Base-by-base conservation (phyloP, 2,113 vertebrate species). In the western clawed frog (Xenopus tropicalis) region DNA sequence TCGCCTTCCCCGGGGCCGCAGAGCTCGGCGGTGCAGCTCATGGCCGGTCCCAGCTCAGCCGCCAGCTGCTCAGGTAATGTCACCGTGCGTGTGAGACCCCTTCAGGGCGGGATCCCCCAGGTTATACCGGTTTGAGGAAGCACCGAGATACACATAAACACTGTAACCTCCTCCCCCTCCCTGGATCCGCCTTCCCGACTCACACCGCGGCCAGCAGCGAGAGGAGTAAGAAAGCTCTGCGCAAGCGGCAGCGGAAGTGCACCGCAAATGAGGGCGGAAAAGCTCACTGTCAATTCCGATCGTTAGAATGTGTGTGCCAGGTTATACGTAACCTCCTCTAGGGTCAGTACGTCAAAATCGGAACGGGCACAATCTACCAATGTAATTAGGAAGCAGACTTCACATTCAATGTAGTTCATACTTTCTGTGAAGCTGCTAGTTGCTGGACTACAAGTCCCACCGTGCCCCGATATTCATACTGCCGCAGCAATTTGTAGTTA, bases 161-260 rank as follows among this genome's bases (percentile, higher is more conserved):
- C 46, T 14, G 65, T 37, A 52, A 12, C 14, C 52, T 20, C 19
- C 51, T 43, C 64, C 57, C 71, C 11, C 11, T 63, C 57, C 54
- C 63, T 21, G 72, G 72, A 69, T 74, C 64, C 72, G 56, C 72
- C 72, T 74, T 74, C 72, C 72, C 72, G 57, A 61, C 72, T 69
- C 14, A n/a, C 72, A 68, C 65, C 66, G 72, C 72, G 72, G n/a
- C 11, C 57, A 68, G 63, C 21, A 14, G 20, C 44, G 44, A 24
- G 24, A 51, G 72, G 65, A 62, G 22, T 42, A 21, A 48, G 19
- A 70, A 37, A 21, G 7, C 20, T 57, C 57, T 48, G 69, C 69
- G 72, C 51, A 58, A 19, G n/a, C 51, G 16, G 20, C 48, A 51
- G 42, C 56, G 69, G 72, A 74, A 25, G 66, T 51, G 16, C 24